phyloP scores from a whole-genome alignment of 2,888 invertebrate species.

The Troilus luridus region DNA sequence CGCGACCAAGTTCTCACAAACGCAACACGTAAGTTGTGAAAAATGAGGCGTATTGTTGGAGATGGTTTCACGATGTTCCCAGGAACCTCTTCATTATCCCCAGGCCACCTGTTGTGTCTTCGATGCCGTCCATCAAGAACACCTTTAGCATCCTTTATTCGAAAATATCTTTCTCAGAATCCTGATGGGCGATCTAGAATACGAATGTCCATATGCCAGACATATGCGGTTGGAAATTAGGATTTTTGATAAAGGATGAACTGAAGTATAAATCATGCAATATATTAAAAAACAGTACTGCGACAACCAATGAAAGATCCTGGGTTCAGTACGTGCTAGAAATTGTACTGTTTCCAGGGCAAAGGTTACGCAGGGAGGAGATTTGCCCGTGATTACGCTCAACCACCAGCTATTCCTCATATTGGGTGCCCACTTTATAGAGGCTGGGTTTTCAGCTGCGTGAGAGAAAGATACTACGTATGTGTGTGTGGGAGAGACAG shows the following conservation, averaged over 20 bases:
- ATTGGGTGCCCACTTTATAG: too few species aligned
- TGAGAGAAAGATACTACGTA: too few species aligned
- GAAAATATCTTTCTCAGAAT: neutral
- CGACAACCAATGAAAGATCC: too few species aligned
- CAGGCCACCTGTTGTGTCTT: neutral
- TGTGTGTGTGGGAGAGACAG: too few species aligned
- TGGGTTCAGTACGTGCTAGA: too few species aligned
- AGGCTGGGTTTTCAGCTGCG: too few species aligned
- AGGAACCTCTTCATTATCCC: neutral
- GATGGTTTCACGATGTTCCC: slow-evolving; percentile 21
- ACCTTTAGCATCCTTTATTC: neutral
- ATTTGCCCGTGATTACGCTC: too few species aligned
- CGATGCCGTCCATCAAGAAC: neutral
- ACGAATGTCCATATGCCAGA: neutral
- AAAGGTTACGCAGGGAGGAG: too few species aligned
- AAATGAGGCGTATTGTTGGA: slow-evolving; percentile 38
- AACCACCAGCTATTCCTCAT: too few species aligned
- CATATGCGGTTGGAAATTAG: neutral
- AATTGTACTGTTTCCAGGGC: too few species aligned
- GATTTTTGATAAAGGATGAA: neutral
- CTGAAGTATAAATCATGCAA: neutral
- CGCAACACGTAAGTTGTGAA: slow-evolving; percentile 52
- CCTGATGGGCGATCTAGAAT: neutral
- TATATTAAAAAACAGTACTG: neutral
- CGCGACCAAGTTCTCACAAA: slow-evolving; percentile 47